A percentile compares a stretch with the other conserved stretches of the same genome.
Evolutionary conservation across 2,113 vertebrate genomes (phyloP).

Genomic region (Protobothrops flavoviridis): DNA sequence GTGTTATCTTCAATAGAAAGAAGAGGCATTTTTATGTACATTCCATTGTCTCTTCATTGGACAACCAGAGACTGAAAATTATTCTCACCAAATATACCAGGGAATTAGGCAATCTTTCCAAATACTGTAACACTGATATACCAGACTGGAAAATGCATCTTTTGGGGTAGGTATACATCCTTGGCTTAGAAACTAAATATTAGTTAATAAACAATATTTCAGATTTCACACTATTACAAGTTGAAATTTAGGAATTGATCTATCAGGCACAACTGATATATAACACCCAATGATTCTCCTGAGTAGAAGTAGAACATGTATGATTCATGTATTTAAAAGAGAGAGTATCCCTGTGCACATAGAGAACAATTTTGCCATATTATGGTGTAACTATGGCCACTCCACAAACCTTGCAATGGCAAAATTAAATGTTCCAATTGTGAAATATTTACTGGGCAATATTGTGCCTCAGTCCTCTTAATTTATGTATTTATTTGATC

Average conservation of each 20-base stretch:
- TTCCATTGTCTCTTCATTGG: background rate
- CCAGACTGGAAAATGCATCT: background rate
- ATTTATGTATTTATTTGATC: background rate
- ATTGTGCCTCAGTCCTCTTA: too few relatives aligned
- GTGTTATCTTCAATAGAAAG: background rate
- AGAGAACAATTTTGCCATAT: background rate
- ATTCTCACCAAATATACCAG: slow-evolving; percentile 1
- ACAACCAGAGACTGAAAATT: background rate
- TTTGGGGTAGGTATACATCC: background rate
- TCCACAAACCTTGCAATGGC: background rate
- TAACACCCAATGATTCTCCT: background rate
- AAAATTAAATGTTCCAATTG: too few relatives aligned
- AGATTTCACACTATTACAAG: background rate
- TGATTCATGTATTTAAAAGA: background rate
- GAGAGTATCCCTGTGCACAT: background rate
- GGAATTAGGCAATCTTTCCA: background rate
- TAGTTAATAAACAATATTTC: background rate
- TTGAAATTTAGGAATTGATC: background rate
- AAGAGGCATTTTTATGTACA: background rate
- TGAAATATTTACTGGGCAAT: background rate
- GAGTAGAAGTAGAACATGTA: background rate
- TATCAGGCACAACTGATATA: background rate
- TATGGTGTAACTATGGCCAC: background rate
- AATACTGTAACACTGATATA: background rate
- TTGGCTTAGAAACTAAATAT: background rate